Evolutionary conservation across 2,797 vertebrate genomes (phyloP), one percentile per base, ranked within the genome.

Genomic region (Furcifer pardalis): DNA sequence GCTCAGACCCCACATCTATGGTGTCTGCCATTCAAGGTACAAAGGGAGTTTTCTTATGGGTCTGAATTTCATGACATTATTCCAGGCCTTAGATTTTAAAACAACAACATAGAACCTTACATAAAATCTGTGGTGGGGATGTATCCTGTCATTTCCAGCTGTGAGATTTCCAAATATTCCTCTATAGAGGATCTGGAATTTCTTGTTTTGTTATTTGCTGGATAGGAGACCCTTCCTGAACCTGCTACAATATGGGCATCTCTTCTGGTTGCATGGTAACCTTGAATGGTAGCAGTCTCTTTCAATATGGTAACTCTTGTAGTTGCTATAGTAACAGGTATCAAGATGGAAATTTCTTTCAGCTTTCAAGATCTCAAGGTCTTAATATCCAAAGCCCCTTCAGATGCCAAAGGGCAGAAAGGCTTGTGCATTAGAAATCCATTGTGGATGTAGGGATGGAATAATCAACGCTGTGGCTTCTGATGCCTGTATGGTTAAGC

Each of bases 241-340:
- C 60, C 52, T 84, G 35, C 21, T 60, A 56, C n/a, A 76, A 62
- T 27, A 44, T 37, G 56, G 68, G 30, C 40, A 44, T 15, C 32
- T 72, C 44, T 78, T 49, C 5, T 7, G 9, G 42, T 84, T 79
- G 66, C 63, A 32, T 37, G 56, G 66, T 49, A 63, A 84, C 68
- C 59, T 60, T 71, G 65, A 84, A 30, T 44, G 5, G 40, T 40
- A 84, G n/a, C 25, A 37, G 66, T 1, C 56, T 32, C 49, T 63
- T 84, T 79, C 83, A 79, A 71, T 72, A 49, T 79, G 76, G 66
- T 56, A 62, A 56, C 66, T 72, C 23, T 62, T 49, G 49, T n/a
- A 2, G 79, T 81, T 81, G 79, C 68, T 72, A 27, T 84, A 72
- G 66, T 35, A 79, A 79, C 76, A 63, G 42, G n/a, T 44, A 12